Evolutionary conservation across 2,113 vertebrate species (phyloP), one percentile per base, ranked within the genome.

Genomic region (Neopipo cinnamomea): DNA sequence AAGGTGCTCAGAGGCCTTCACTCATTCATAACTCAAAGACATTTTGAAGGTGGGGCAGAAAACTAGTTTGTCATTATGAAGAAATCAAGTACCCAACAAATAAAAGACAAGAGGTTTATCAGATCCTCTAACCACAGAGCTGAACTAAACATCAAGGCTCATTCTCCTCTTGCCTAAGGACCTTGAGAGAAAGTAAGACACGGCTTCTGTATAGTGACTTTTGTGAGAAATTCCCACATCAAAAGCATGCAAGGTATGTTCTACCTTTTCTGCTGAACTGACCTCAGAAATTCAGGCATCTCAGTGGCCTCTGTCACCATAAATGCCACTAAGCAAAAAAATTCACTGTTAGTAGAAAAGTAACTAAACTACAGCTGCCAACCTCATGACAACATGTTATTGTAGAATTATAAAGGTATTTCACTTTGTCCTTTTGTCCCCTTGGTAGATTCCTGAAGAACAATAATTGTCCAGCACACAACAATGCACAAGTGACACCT

Each of bases 41-140:
- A 70, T 88, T 76, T 50, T 70, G 41, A 87, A 94, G 96, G 92
- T 58, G 80, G 70, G 80, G 95, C 86, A 82, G 61, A 92, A 91
- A 93, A 55, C 35, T 81, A 82, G 72, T 89, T 75, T 92, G 86
- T 95, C 77, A 94, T 97, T 94, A 95, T 41, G 67, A 66, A 80
- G 76, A 94, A 96, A 91, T 92, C 79, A 92, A 91, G 74, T 42
- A 81, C 10, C 33, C 49, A 50, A 86, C 55, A 94, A 96, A 78
- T 81, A 96, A 91, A 77, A 91, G 82, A 71, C 82, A 74, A 76
- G 88, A 72, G 52, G 27, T 81, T 95, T 96, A 97, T 97, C 96
- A 89, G 95, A 94, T 94, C 41, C 75, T 94, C 63, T 90, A 70
- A 61, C 20, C 44, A 39, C 49, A 88, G 73, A 88, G 58, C 33